A percentile compares a stretch with the other conserved stretches of the same genome.
These are phyloP conservation scores for Rhynchophorus ferrugineus DNA, from an alignment of 1,140 invertebrate species.

Conservation along the genomic window DNA sequence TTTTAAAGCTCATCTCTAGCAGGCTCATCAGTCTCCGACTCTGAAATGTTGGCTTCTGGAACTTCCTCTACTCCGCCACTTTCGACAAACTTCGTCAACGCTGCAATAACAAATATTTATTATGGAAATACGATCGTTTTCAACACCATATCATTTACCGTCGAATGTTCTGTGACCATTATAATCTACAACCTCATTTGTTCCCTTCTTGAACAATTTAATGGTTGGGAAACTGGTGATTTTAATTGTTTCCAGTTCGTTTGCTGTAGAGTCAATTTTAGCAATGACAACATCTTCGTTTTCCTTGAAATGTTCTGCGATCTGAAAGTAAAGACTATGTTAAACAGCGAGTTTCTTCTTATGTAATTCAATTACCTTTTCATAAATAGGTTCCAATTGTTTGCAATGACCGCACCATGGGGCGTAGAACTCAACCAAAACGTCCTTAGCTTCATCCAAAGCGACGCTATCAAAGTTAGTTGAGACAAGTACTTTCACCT, in stretches of 20 bases:
- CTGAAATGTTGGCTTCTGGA: too few relatives aligned
- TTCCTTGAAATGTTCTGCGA: constrained; percentile 76
- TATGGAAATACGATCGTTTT: neutral
- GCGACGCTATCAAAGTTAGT: constrained; percentile 95
- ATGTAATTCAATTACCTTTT: constrained; percentile 44
- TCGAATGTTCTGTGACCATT: constrained; percentile 92
- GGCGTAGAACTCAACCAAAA: constrained; percentile 98
- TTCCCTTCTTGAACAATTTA: constrained; percentile 87
- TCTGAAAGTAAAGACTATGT: constrained; percentile 59
- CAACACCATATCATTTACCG: constrained; percentile 36
- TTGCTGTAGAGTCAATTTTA: constrained; percentile 97
- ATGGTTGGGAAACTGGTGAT: constrained; percentile 95
- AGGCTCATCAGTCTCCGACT: constrained; percentile 59
- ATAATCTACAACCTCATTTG: constrained; percentile 91
- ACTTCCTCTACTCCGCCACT: constrained; percentile 51
- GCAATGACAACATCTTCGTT: constrained; percentile 83
- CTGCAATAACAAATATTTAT: constrained; percentile 1
- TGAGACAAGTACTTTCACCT: constrained; percentile 65
- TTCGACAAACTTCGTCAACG: constrained; percentile 87
- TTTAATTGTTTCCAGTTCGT: constrained; percentile 93
- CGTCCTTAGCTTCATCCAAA: constrained; percentile 81
- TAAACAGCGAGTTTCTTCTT: constrained; percentile 36
- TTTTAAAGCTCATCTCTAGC: constrained; percentile 61
- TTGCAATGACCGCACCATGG: constrained; percentile 98
- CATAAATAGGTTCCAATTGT: constrained; percentile 92